Base-by-base conservation (phyloP, 2,888 invertebrate species). In the Amblyteles armatorius region DNA sequence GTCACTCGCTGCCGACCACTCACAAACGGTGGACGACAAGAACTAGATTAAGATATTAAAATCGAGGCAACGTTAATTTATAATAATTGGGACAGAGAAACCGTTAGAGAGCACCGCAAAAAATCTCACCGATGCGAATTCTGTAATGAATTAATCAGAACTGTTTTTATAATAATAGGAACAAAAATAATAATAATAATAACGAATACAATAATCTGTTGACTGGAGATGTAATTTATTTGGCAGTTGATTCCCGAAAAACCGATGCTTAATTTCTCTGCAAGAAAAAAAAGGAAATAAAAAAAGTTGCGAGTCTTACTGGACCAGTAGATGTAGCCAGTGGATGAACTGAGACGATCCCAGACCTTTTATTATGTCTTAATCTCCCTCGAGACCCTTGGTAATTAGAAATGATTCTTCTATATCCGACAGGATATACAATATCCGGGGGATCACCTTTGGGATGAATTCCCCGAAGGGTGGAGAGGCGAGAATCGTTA, bases 401-500 rank as follows among this genome's bases (percentile, higher is more conserved):
- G 72, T 57, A 84, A 84, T 84, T 84, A 84, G 72, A 81, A 77
- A 81, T 67, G 81, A 84, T 81, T 84, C 67, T 67, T 67, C 67
- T 60, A 80, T 52, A 83, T 76, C 11, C 73, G 44, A n/a, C 50
- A 11, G 33, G 33, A 67, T 60, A 26, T 44, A 60, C 72, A 67
- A 40, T 77, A 67, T 71, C 48, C 50, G 57, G 72, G 65, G 65
- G 55, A 65, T 65, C 71, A 40, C 13, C 44, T 48, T 76, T 26
- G 57, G 60, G 57, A 69, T 81, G 69, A 57, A 69, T 60, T 81
- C 67, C 50, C 81, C 40, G 44, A 76, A 76, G 74, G 40, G 22
- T 63, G 26, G 36, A 69, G 69, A 69, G n/a, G 69, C 33, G 69
- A 68, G 67, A 79, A 83, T 74, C 79, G 40, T 40, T 29, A 44